Evolutionary conservation across 1,140 invertebrate species (phyloP), one percentile per base, ranked within the genome.

Genomic region (Pogonus chalceus): DNA sequence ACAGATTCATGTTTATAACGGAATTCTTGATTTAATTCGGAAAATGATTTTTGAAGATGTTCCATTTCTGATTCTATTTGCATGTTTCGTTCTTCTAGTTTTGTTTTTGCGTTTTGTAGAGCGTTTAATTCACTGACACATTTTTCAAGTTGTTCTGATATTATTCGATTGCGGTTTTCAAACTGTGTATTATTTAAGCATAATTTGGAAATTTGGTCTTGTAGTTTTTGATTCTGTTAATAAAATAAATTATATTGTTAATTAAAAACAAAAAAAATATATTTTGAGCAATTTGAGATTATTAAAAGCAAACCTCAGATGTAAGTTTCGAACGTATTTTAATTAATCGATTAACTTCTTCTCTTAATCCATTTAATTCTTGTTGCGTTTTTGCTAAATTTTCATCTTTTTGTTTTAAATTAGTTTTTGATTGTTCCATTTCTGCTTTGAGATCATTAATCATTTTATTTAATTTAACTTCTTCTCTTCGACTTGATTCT

Each of bases 11-110:
- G 12, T 35, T 51, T 51, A 14, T 20, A 31, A 10, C 18, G 3
- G 3, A 31, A 12, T 51, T 51, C 49, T 35, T 51, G 23, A 7
- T n/a, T 35, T 22, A 31, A 10, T n/a, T 31, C 23, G 31, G 4
- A 69, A 71, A n/a, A 77, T 58, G 37, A 72, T 73, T 9, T 3
- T 18, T 18, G 20, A 20, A 49, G 16, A 21, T 23, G 20, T 12
- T 49, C 22, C 9, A 49, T 12, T 49, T 49, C 22, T 20, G 3
- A 20, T 7, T 22, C 22, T 12, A 49, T 20, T 16, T 3, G 3
- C 21, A 20, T 10, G 21, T 49, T 49, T 49, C 16, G 10, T 12
- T 49, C 22, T 18, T 49, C 47, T 18, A 49, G 21, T 23, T 49
- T 21, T 7, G 10, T 18, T 49, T 49, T 49, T 7, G 47, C 20